A percentile compares a stretch with the other conserved stretches of the same genome.
phyloP scores from a whole-genome alignment of 2,888 invertebrate species.

The Idaea biselata region DNA sequence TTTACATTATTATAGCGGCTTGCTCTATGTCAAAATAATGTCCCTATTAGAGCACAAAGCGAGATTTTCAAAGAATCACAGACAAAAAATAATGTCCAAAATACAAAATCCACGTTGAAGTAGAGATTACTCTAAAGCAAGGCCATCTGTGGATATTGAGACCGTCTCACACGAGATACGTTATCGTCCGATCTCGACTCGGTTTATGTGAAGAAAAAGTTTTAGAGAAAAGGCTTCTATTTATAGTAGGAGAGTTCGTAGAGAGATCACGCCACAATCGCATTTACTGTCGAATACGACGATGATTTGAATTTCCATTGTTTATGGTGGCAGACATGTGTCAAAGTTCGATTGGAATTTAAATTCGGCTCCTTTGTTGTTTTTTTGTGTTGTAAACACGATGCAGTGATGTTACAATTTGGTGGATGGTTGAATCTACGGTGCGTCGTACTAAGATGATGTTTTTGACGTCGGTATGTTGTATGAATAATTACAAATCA shows the following conservation, averaged over 20 bases:
- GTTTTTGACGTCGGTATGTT: constrained; percentile 74
- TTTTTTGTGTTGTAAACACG: constrained; percentile 80
- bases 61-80: constrained; percentile 70
- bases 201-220: constrained; percentile 77
- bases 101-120: constrained; percentile 50
- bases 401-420: constrained; percentile 78
- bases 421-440: constrained; percentile 72
- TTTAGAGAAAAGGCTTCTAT: constrained; percentile 76
- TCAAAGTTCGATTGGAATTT: constrained; percentile 81
- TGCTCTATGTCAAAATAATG: constrained; percentile 78
- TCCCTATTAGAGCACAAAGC: constrained; percentile 78
- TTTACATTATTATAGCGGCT: constrained; percentile 73
- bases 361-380: constrained; percentile 78
- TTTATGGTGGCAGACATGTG: constrained; percentile 82
- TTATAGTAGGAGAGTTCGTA: constrained; percentile 74
- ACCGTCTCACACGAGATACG: constrained; percentile 76
- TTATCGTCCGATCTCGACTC: constrained; percentile 75
- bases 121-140: constrained; percentile 72
- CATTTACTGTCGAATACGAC: constrained; percentile 72
- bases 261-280: constrained; percentile 68
- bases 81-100: constrained; percentile 77
- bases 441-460: constrained; percentile 61
- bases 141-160: constrained; percentile 81
- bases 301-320: constrained; percentile 81
- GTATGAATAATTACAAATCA: constrained; percentile 76